These are phyloP conservation scores for Cinara cedri DNA, from an alignment of 2,888 invertebrate genomes.

Conservation along the genomic window DNA sequence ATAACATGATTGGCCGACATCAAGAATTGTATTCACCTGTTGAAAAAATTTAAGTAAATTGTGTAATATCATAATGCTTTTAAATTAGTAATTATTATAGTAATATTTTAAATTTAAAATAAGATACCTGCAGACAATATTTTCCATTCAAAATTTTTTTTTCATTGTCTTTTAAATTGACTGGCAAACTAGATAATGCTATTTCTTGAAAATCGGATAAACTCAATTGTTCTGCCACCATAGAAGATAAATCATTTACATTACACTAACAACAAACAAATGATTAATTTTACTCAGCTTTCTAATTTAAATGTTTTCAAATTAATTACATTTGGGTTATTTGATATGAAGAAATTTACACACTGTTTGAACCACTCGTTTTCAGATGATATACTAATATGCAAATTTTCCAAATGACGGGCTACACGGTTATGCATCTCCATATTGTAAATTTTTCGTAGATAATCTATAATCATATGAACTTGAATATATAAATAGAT, in stretches of 20 bases:
- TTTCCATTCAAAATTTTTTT: slow-evolving; percentile 58
- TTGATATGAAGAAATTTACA: slow-evolving; percentile 55
- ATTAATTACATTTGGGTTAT: slow-evolving; percentile 53
- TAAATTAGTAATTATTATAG: neutral
- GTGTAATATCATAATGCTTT: neutral
- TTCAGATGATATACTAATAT: slow-evolving; percentile 51
- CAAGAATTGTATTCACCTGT: slow-evolving; percentile 59
- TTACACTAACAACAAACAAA: slow-evolving; percentile 44
- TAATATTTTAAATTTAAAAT: neutral
- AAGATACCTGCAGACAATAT: slow-evolving; percentile 59
- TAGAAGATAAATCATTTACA: slow-evolving; percentile 40
- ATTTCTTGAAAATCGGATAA: slow-evolving; percentile 60
- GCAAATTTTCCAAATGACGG: slow-evolving; percentile 34
- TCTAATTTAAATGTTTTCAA: neutral
- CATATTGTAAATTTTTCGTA: slow-evolving; percentile 16
- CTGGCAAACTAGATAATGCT: slow-evolving; percentile 59
- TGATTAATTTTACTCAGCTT: neutral
- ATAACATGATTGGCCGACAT: slow-evolving; percentile 60
- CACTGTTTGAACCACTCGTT: slow-evolving; percentile 58
- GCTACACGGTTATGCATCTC: slow-evolving; percentile 19
- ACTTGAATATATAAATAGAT: too few species aligned
- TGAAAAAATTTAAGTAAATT: neutral
- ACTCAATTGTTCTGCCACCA: slow-evolving; percentile 60
- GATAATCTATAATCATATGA: too few species aligned
- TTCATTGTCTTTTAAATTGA: slow-evolving; percentile 56